Conservation (phyloP, 2,888 invertebrate genomes). For the Diadromus collaris region DNA sequence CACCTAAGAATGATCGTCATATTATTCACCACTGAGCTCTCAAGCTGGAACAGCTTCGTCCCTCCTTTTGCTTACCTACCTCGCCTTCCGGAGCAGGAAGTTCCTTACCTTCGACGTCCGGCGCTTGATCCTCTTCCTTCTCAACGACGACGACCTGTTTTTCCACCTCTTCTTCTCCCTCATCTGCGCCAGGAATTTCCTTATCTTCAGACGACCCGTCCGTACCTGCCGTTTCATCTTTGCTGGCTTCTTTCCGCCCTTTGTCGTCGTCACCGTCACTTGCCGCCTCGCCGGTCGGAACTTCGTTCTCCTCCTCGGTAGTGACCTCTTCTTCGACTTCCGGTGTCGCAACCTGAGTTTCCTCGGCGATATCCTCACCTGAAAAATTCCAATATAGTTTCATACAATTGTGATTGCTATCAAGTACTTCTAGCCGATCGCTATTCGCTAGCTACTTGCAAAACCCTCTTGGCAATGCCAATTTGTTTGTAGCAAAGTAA, state of each 20-base stretch:
- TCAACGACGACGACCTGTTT: slow-evolving; percentile 5
- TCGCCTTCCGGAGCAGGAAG: slow-evolving; percentile 12
- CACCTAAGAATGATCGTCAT: background rate
- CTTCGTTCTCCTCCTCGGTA: background rate
- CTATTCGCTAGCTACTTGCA: background rate
- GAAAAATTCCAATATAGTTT: background rate
- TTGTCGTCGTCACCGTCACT: slow-evolving; percentile 2
- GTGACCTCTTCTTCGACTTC: background rate
- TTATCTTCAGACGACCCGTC: slow-evolving; percentile 24
- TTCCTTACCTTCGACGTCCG: slow-evolving; percentile 9
- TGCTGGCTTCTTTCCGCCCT: background rate
- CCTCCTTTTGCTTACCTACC: slow-evolving; percentile 6
- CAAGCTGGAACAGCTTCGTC: background rate
- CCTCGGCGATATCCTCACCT: slow-evolving; percentile 6
- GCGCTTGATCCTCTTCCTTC: background rate
- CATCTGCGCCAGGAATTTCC: slow-evolving; percentile 13
- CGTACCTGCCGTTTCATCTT: slow-evolving; percentile 1
- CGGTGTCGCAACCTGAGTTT: background rate
- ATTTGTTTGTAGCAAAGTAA: background rate
- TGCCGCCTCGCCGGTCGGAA: background rate
- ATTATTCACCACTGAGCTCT: background rate
- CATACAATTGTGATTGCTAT: background rate
- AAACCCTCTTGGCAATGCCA: background rate
- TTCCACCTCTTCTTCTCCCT: slow-evolving; percentile 13
- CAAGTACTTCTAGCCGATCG: background rate